Percentiles rank a stretch among this genome's conserved stretches.
Evolutionary conservation across 2,797 vertebrate genomes (phyloP).

Genomic region (Euthynnus affinis): DNA sequence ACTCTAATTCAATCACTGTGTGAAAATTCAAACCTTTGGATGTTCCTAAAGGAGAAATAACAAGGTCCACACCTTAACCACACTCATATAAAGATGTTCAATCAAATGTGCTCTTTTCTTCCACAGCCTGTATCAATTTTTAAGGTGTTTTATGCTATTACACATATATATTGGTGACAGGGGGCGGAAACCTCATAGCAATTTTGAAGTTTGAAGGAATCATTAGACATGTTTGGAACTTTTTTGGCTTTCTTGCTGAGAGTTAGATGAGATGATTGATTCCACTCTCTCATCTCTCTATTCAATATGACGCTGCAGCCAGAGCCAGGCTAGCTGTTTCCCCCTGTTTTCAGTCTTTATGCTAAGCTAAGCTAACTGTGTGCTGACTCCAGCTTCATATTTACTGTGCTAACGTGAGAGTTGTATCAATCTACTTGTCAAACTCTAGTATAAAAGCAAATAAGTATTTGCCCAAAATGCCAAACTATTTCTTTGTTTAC

Average conservation of each 20-base stretch:
- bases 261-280: not conserved
- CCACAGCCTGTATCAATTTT: conserved; percentile 2
- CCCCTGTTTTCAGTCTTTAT: no score
- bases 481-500: not conserved
- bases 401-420: not conserved
- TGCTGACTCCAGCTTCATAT: no score
- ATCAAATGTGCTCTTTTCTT: conserved; percentile 33
- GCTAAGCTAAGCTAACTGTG: no score
- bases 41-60: conserved; percentile 75
- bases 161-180: not conserved
- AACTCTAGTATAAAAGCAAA: not conserved
- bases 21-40: conserved; percentile 83
- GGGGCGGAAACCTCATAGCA: not conserved
- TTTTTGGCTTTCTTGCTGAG: not conserved
- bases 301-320: not conserved
- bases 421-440: not conserved
- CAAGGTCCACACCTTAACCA: conserved; percentile 56
- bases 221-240: not conserved
- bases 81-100: conserved; percentile 39
- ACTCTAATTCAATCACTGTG: conserved; percentile 85
- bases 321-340: not conserved
- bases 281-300: not conserved
- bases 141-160: not conserved
- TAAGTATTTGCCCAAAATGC: not conserved
- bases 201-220: not conserved